Conservation (phyloP, 2,113 vertebrate genomes). For the Ptyas mucosa region DNA sequence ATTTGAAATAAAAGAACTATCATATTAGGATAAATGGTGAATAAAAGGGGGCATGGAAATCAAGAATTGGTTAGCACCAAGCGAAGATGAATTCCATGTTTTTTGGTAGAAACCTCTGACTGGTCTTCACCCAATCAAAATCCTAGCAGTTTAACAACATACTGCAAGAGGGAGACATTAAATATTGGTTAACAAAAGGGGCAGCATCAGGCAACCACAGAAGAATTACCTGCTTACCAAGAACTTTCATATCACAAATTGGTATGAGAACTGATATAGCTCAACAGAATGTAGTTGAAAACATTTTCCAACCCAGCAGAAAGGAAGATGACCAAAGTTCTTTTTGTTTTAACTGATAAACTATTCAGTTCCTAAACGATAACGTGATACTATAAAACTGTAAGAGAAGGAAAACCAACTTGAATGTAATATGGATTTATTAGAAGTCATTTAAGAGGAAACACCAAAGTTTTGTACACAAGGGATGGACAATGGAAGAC, state of each 20-base stretch:
- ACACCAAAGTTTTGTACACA: too few relatives aligned
- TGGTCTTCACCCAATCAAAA: neutral
- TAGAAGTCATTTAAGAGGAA: neutral
- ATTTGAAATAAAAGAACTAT: neutral
- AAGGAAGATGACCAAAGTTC: neutral
- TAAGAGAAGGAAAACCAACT: neutral
- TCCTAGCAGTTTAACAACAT: neutral
- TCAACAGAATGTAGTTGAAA: neutral
- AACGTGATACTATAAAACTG: neutral
- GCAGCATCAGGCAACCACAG: neutral
- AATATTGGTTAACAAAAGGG: neutral
- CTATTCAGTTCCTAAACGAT: neutral
- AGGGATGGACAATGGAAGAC: too few relatives aligned
- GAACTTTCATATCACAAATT: neutral
- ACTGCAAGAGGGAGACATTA: neutral
- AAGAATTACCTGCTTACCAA: neutral
- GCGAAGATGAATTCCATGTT: neutral
- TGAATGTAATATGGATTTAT: neutral
- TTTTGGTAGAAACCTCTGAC: neutral
- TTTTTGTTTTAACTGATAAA: neutral
- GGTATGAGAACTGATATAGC: neutral
- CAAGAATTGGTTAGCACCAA: neutral
- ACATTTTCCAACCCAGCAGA: neutral
- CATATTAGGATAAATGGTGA: neutral
- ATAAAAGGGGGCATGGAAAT: neutral